Conservation (phyloP, 1,140 invertebrate species). For the Brachystomella parvula region DNA sequence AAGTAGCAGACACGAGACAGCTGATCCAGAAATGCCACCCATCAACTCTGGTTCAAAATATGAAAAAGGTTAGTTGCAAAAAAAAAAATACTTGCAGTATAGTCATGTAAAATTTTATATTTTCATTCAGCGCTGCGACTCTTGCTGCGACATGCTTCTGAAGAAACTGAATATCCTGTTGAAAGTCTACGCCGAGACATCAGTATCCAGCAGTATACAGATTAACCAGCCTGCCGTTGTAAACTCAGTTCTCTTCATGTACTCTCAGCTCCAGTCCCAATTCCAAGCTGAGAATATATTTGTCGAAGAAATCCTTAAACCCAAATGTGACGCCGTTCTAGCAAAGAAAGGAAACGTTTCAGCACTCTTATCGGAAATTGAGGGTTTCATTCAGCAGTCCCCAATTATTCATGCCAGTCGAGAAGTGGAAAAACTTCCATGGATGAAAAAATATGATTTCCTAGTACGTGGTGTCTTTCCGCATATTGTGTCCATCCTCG, state of each 20-base stretch:
- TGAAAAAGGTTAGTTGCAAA: constrained; percentile 6
- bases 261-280: constrained; percentile 24
- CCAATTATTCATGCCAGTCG: constrained; percentile 20
- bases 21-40: constrained; percentile 19
- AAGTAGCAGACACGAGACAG: constrained; percentile 26
- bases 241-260: constrained; percentile 26
- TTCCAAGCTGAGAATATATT: constrained; percentile 30
- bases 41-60: background rate
- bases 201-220: background rate
- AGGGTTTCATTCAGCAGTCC: constrained; percentile 21
- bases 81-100: background rate
- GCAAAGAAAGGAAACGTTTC: constrained; percentile 31
- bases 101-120: background rate
- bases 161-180: constrained; percentile 18
- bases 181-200: background rate
- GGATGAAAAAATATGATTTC: constrained; percentile 35
- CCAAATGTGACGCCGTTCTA: constrained; percentile 30
- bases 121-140: constrained; percentile 17
- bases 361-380: constrained; percentile 32
- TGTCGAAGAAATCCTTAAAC: constrained; percentile 26
- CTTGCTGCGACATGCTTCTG: constrained; percentile 12
- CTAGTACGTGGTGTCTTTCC: constrained; percentile 27
- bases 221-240: background rate
- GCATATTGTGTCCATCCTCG: constrained; percentile 21
- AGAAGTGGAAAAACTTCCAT: constrained; percentile 23